phyloP scores from a whole-genome alignment of 2,797 vertebrate genomes.

The Tolypeutes matacus region DNA sequence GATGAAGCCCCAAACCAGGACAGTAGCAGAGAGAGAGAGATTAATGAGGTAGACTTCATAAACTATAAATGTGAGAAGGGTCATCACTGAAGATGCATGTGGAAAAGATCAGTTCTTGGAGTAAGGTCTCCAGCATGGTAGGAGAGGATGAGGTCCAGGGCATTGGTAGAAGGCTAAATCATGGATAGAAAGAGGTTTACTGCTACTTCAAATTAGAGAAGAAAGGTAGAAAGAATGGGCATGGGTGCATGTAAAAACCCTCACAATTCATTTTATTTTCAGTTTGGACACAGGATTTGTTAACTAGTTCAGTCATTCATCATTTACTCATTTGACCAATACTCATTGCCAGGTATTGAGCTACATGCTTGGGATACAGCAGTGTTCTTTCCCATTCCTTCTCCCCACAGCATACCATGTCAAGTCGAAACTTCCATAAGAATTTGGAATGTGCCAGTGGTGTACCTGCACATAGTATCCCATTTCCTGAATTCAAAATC shows the following conservation, averaged over 20 bases:
- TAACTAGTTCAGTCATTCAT: neutral
- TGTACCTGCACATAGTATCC: neutral
- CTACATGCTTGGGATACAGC: neutral
- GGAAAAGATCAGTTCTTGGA: neutral
- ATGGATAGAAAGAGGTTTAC: neutral
- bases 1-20: neutral
- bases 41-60: neutral
- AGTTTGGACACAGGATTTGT: neutral
- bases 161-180: neutral
- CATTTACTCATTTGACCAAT: neutral
- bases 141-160: neutral
- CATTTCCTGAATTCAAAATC: slow-evolving; percentile 52
- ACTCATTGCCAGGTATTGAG: neutral
- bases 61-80: neutral
- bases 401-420: neutral
- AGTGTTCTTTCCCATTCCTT: neutral
- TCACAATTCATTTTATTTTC: neutral
- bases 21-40: neutral
- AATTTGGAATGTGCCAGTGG: slow-evolving; percentile 1
- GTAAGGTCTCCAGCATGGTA: neutral
- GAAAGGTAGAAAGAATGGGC: neutral
- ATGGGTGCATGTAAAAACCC: neutral
- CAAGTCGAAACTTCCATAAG: slow-evolving; percentile 12
- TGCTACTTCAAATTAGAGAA: neutral
- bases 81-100: neutral